Percentiles rank a stretch among this genome's conserved stretches.
These are phyloP conservation scores for Dinoponera quadriceps DNA, from an alignment of 1,140 invertebrate species.

Conservation along the genomic window DNA sequence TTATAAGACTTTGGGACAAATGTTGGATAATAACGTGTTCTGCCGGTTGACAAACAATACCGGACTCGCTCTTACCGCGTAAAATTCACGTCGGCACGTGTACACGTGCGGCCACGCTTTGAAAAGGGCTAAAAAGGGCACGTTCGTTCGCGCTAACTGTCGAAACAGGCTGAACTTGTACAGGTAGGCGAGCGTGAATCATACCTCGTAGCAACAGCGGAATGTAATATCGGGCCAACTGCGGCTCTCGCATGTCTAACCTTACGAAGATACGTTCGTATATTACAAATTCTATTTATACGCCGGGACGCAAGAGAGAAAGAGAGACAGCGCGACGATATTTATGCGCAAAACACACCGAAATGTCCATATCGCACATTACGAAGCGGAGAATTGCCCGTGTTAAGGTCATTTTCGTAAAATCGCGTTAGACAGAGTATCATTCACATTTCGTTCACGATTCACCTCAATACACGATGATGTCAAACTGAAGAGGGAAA, in stretches of 20 bases:
- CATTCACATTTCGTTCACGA: background rate
- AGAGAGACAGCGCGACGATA: conserved; percentile 6
- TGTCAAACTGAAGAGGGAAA: background rate
- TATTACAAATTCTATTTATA: conserved; percentile 54
- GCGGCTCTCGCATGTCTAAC: conserved; percentile 45
- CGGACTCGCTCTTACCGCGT: background rate
- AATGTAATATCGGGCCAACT: conserved; percentile 67
- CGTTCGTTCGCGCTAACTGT: conserved; percentile 51
- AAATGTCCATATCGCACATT: conserved; percentile 30
- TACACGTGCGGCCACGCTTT: background rate
- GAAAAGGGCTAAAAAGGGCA: conserved; percentile 55
- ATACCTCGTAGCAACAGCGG: conserved; percentile 63
- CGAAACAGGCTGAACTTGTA: conserved; percentile 60
- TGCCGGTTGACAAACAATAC: background rate
- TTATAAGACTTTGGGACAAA: background rate
- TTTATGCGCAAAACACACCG: conserved; percentile 29
- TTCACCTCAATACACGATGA: conserved; percentile 30
- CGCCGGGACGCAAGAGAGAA: background rate
- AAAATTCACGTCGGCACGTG: conserved; percentile 26
- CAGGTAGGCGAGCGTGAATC: conserved; percentile 78
- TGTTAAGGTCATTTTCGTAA: conserved; percentile 14
- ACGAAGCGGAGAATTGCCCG: conserved; percentile 7
- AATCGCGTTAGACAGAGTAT: background rate
- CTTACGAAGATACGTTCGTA: conserved; percentile 14
- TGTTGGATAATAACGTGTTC: background rate